Conservation (phyloP, 1,140 invertebrate genomes). For the Chironomus striatipennis region DNA sequence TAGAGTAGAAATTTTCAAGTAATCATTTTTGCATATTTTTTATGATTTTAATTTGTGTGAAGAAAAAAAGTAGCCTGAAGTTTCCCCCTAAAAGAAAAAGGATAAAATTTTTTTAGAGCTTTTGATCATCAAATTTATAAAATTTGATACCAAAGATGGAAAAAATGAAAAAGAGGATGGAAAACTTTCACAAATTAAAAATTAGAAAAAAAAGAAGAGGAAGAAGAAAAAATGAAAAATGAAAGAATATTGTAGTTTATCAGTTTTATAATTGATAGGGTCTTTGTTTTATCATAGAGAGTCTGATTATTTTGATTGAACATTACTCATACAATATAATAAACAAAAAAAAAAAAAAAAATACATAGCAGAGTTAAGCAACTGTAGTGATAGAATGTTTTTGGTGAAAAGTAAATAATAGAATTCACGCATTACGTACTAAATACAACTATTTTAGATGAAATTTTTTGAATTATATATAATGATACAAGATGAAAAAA, state of each 20-base stretch:
- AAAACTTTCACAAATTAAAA: too few relatives aligned
- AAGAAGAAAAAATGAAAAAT: too few relatives aligned
- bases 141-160: conserved; percentile 8
- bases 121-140: background rate
- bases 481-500: background rate
- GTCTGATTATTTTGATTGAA: conserved; percentile 14
- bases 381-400: conserved; percentile 1
- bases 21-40: too few relatives aligned
- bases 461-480: conserved; percentile 8
- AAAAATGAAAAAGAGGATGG: background rate
- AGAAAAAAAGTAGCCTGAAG: too few relatives aligned
- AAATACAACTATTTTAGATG: conserved; percentile 1
- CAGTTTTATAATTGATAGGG: too few relatives aligned
- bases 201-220: too few relatives aligned
- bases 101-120: too few relatives aligned
- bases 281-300: background rate
- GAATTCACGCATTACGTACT: conserved; percentile 6
- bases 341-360: background rate
- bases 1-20: too few relatives aligned
- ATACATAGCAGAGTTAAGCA: background rate
- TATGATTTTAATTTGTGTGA: too few relatives aligned
- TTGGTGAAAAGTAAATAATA: background rate
- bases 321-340: conserved; percentile 14
- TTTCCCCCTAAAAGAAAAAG: too few relatives aligned
- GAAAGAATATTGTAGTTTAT: too few relatives aligned